Evolutionary conservation across 2,113 vertebrate genomes (phyloP).

Genomic region (Trematocara variabile): DNA sequence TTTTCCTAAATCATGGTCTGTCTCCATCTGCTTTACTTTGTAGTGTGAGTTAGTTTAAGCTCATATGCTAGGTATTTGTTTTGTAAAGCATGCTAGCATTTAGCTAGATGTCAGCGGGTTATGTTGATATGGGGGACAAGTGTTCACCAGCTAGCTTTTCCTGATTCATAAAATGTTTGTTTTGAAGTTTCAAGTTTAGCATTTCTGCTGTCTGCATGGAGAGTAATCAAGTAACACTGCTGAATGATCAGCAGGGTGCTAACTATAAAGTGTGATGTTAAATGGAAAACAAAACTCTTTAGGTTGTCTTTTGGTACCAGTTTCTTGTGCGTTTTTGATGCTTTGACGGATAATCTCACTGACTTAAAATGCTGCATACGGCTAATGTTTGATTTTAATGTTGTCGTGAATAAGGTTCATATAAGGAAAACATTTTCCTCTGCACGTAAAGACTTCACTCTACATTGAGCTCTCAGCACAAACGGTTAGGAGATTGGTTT

Average conservation of each 20-base stretch:
- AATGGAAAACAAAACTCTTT: background rate
- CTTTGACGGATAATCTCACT: background rate
- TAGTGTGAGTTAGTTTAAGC: background rate
- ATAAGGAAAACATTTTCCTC: background rate
- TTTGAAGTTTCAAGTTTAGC: background rate
- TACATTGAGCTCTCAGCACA: background rate
- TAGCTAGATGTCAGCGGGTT: background rate
- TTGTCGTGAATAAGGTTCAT: background rate
- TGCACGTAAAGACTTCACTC: background rate
- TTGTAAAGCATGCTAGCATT: background rate
- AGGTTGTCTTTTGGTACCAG: background rate
- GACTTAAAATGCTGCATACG: background rate
- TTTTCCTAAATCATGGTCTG: background rate
- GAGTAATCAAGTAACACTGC: background rate
- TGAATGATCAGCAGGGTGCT: background rate
- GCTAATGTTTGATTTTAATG: background rate
- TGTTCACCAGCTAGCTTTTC: background rate
- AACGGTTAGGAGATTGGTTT: background rate
- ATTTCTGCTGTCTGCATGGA: background rate
- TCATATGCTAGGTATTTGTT: background rate
- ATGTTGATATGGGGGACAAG: background rate
- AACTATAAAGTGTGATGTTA: background rate
- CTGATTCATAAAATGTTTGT: background rate
- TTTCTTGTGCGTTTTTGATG: background rate
- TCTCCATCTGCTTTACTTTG: background rate